phyloP scores from a whole-genome alignment of 2,797 vertebrate genomes.

The Sarcoramphus papa region DNA sequence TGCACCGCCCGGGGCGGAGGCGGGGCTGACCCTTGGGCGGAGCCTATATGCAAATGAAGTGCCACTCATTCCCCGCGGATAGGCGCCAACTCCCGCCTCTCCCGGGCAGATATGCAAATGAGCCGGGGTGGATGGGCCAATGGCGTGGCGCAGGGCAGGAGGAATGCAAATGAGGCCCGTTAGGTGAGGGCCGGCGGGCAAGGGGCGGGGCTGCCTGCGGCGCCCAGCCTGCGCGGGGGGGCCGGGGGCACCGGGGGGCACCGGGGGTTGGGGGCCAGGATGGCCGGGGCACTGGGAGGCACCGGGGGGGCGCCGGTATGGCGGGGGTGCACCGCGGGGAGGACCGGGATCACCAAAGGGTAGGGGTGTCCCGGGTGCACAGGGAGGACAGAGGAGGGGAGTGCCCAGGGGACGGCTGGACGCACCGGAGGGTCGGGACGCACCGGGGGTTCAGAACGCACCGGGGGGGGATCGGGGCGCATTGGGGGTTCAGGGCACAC shows the following conservation, averaged over 20 bases:
- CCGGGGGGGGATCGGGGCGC: neutral
- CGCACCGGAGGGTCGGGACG: too few species aligned
- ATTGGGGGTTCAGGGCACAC: too few species aligned
- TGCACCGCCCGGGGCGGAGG: neutral
- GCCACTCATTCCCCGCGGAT: accelerated
- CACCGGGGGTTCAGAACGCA: neutral
- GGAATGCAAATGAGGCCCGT: neutral
- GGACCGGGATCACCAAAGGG: too few species aligned
- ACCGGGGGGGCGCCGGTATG: too few species aligned
- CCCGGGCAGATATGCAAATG: neutral
- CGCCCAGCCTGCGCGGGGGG: too few species aligned
- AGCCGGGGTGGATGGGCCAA: neutral
- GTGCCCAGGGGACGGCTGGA: too few species aligned
- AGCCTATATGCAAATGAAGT: neutral
- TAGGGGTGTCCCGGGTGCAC: neutral
- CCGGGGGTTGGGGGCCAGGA: neutral
- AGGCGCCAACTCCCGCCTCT: accelerated
- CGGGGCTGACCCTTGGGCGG: neutral
- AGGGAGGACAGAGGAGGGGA: neutral
- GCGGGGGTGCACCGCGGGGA: neutral
- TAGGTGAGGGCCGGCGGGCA: neutral
- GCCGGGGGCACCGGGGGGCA: neutral
- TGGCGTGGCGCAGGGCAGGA: neutral
- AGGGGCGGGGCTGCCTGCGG: neutral
- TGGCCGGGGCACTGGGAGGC: neutral